Conservation (phyloP, 2,113 vertebrate species). For the Rhinolophus ferrumequinum region DNA sequence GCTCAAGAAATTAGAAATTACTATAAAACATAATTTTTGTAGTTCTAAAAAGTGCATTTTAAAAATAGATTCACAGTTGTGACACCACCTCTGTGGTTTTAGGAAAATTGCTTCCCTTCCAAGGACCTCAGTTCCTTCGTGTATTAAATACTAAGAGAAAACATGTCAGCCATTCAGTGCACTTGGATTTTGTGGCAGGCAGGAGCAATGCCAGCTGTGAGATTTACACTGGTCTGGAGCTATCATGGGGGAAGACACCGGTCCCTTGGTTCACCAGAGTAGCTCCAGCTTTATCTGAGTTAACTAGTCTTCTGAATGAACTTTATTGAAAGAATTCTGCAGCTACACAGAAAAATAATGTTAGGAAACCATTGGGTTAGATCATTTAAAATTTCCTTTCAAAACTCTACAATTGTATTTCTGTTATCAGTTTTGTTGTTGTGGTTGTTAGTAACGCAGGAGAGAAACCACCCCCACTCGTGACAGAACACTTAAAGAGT, state of each 20-base stretch:
- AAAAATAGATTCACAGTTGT: neutral
- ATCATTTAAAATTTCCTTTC: neutral
- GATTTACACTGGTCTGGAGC: accelerated
- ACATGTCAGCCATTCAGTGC: neutral
- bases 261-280: neutral
- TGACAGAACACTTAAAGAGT: neutral
- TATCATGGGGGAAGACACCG: neutral
- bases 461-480: accelerated
- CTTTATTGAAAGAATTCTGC: neutral
- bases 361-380: neutral
- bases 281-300: neutral
- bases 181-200: neutral
- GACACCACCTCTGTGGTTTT: neutral
- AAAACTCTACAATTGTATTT: neutral
- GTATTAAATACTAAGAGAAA: neutral
- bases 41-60: neutral
- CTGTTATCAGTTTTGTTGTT: neutral
- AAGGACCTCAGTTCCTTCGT: neutral
- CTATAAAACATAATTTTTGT: neutral
- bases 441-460: neutral
- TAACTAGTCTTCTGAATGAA: neutral
- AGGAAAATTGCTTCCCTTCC: neutral
- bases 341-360: neutral
- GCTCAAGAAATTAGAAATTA: neutral
- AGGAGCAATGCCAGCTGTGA: neutral